phyloP scores from a whole-genome alignment of 2,888 invertebrate species.

The Drosophila nigritarsus region DNA sequence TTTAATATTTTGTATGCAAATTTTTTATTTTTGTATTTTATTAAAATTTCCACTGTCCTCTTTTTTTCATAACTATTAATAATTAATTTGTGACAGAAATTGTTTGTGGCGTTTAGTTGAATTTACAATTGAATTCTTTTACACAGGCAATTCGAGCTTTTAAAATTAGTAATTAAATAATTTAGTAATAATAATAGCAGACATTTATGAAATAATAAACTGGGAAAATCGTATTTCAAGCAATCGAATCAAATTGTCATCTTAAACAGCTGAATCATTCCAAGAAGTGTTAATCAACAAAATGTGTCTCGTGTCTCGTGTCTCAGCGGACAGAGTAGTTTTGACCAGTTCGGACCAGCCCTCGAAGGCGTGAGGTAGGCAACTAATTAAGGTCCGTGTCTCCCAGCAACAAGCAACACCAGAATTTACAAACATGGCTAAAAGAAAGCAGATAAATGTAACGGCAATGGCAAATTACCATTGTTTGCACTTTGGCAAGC shows the following conservation, averaged over 20 bases:
- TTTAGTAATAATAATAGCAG: not conserved
- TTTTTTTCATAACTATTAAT: too few relatives aligned
- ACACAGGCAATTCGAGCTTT: not conserved
- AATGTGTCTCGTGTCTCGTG: conserved; percentile 13
- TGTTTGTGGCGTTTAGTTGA: too few relatives aligned
- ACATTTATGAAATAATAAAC: not conserved
- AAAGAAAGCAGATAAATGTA: conserved; percentile 56
- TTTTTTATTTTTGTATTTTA: conserved; percentile 4
- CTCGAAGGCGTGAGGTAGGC: conserved; percentile 42
- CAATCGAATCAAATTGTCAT: conserved; percentile 6
- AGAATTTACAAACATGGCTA: conserved; percentile 21
- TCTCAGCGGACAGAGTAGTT: not conserved
- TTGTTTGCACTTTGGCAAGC: conserved; percentile 58
- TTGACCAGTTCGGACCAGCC: conserved; percentile 1
- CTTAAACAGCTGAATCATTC: conserved; percentile 49
- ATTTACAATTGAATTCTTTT: not conserved
- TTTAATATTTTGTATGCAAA: conserved; percentile 16
- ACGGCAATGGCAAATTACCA: conserved; percentile 59
- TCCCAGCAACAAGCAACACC: conserved; percentile 19
- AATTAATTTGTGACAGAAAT: too few relatives aligned
- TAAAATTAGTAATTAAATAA: not conserved
- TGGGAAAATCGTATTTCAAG: not conserved
- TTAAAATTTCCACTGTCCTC: conserved; percentile 8
- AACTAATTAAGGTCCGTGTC: conserved; percentile 58
- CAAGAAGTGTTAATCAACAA: conserved; percentile 48